Conservation (phyloP, 2,797 vertebrate species). For the Rhabdomys pumilio region DNA sequence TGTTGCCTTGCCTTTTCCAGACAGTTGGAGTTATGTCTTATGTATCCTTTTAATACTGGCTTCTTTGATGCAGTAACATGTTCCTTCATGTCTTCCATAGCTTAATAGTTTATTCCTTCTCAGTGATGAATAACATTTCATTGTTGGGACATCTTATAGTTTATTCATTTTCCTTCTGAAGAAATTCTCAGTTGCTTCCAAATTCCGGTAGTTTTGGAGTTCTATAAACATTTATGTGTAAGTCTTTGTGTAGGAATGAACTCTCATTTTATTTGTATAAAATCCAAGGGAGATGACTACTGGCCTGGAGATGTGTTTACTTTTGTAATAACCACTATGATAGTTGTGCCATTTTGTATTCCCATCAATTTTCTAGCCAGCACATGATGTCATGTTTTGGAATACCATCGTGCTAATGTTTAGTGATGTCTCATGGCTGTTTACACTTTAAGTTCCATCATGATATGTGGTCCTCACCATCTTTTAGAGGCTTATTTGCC, state of each 20-base stretch:
- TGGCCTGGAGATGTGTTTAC: not conserved
- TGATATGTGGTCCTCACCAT: not conserved
- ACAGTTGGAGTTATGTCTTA: not conserved
- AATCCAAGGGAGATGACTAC: not conserved
- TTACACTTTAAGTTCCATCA: slow-evolving; percentile 7
- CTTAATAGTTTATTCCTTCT: slow-evolving; percentile 23
- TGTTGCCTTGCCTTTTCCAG: not conserved
- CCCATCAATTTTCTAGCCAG: not conserved
- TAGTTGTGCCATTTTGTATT: not conserved
- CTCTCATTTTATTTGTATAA: slow-evolving; percentile 38
- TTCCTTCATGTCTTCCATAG: not conserved
- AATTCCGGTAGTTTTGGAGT: slow-evolving; percentile 9
- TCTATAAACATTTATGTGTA: not conserved
- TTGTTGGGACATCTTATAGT: not conserved
- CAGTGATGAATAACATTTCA: slow-evolving; percentile 8
- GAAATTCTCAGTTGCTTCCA: not conserved
- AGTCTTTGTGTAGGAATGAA: not conserved
- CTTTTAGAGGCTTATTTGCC: not conserved
- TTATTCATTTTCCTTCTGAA: not conserved
- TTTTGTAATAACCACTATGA: slow-evolving; percentile 1
- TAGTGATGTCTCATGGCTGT: not conserved
- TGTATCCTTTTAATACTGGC: not conserved
- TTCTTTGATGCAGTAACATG: not conserved
- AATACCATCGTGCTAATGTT: not conserved
- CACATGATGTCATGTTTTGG: not conserved